Evolutionary conservation across 2,113 vertebrate genomes (phyloP).

Genomic region (Acanthochromis polyacanthus): DNA sequence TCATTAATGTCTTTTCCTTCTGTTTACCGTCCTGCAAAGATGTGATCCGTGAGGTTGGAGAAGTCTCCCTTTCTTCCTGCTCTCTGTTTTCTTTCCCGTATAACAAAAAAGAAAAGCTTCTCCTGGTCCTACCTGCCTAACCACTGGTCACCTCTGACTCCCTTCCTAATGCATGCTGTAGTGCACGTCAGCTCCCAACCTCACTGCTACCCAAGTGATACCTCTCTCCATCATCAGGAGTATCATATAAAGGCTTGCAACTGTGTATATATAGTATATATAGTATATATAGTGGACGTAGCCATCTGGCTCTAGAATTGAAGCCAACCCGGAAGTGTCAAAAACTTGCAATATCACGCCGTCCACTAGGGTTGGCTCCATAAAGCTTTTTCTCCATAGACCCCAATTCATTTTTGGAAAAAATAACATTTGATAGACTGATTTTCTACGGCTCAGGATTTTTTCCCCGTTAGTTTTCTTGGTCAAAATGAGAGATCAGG

Average conservation of each 20-base stretch:
- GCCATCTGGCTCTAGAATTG: no score
- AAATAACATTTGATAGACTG: no score
- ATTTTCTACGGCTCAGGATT: no score
- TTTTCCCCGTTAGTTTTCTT: no score
- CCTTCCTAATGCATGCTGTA: slow-evolving; percentile 61
- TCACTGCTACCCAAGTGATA: slow-evolving; percentile 22
- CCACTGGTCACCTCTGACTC: slow-evolving; percentile 21
- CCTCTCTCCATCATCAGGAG: slow-evolving; percentile 17
- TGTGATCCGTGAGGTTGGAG: slow-evolving; percentile 78
- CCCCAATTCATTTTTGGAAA: no score
- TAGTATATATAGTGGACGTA: no score
- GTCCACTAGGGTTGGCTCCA: no score
- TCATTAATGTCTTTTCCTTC: slow-evolving; percentile 63
- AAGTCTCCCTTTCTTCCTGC: slow-evolving; percentile 66
- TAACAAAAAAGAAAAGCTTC: slow-evolving; percentile 26
- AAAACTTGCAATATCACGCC: no score
- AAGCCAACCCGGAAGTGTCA: no score
- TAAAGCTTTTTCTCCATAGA: no score
- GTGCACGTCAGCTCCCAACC: slow-evolving; percentile 48
- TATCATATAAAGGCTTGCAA: slow-evolving; percentile 26
- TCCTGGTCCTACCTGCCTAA: slow-evolving; percentile 18
- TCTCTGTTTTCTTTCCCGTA: slow-evolving; percentile 61
- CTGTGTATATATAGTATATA: no score
- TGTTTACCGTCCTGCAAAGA: slow-evolving; percentile 57
- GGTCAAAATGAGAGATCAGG: no score